These are phyloP conservation scores for Crematogaster levior DNA, from an alignment of 2,888 invertebrate genomes.

Conservation along the genomic window DNA sequence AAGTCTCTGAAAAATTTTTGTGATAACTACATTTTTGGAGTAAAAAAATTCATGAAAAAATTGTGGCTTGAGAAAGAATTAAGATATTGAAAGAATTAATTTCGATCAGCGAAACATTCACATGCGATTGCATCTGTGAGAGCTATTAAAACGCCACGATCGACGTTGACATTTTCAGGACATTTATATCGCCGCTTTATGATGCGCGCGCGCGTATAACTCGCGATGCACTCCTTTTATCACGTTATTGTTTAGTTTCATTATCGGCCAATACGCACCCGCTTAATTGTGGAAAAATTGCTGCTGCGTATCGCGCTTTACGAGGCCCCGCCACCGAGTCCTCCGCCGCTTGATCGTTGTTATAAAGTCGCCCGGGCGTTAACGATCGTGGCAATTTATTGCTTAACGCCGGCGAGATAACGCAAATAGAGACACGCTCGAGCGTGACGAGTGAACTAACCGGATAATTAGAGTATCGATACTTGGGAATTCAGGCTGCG, in stretches of 20 bases:
- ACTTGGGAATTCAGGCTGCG: constrained; percentile 37
- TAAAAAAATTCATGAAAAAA: background rate
- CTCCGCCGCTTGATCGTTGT: constrained; percentile 12
- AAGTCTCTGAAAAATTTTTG: background rate
- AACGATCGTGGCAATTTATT: constrained; percentile 53
- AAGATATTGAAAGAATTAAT: background rate
- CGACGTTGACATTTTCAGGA: constrained; percentile 32
- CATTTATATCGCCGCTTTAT: constrained; percentile 9
- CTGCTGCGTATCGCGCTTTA: constrained; percentile 44
- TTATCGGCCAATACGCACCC: constrained; percentile 34
- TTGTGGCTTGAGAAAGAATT: background rate
- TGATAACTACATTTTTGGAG: background rate
- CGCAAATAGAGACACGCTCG: constrained; percentile 51
- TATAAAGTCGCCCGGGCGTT: constrained; percentile 45
- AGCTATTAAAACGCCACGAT: constrained; percentile 1
- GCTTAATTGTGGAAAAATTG: constrained; percentile 47
- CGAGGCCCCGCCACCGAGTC: background rate
- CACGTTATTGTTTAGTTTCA: constrained; percentile 48
- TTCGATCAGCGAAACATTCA: background rate
- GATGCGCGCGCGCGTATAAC: background rate
- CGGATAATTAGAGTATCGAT: constrained; percentile 51
- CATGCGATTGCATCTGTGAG: background rate
- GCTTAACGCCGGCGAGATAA: constrained; percentile 50
- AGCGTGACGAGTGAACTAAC: constrained; percentile 46
- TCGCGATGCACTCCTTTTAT: constrained; percentile 24